These are phyloP conservation scores for Drosophila truncata DNA, from an alignment of 1,140 invertebrate species.

Conservation along the genomic window DNA sequence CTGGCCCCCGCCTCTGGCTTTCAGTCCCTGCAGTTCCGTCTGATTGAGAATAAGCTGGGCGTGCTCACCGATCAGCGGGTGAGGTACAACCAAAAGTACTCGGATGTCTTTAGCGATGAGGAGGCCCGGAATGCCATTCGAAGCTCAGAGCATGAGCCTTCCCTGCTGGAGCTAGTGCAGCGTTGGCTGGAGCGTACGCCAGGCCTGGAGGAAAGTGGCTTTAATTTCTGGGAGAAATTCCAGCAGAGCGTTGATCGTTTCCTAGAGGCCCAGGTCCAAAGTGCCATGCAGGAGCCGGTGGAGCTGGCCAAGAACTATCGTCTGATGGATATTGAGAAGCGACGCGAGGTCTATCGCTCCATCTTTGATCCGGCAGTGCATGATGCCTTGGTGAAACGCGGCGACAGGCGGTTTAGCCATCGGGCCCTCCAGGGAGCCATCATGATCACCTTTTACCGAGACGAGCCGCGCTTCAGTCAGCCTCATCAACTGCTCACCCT, in stretches of 20 bases:
- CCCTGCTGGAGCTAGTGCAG: constrained; percentile 93
- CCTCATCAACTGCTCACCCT: constrained; percentile 97
- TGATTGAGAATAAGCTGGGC: constrained; percentile 98
- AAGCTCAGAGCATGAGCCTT: constrained; percentile 93
- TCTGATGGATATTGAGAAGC: constrained; percentile 91
- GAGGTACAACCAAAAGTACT: constrained; percentile 97
- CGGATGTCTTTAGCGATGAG: constrained; percentile 93
- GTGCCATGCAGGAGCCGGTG: constrained; percentile 86
- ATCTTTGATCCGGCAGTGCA: constrained; percentile 95
- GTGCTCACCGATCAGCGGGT: constrained; percentile 94
- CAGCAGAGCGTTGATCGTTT: constrained; percentile 91
- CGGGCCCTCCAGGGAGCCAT: constrained; percentile 97
- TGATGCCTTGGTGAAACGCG: constrained; percentile 91
- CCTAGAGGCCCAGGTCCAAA: constrained; percentile 89
- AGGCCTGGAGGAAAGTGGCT: constrained; percentile 92
- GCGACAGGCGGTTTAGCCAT: constrained; percentile 96
- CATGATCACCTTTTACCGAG: constrained; percentile 98
- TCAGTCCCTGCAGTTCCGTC: constrained; percentile 97
- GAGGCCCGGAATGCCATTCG: constrained; percentile 90
- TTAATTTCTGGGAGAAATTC: constrained; percentile 98
- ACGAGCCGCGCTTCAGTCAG: constrained; percentile 98
- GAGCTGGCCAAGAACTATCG: constrained; percentile 87
- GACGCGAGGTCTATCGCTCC: constrained; percentile 93
- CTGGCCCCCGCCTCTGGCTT: constrained; percentile 98
- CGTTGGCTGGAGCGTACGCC: constrained; percentile 98